Percentiles rank a stretch among this genome's conserved stretches.
These are phyloP conservation scores for Arbacia lixula DNA, from an alignment of 53 echinoderm and acorn worm species.

Conservation along the genomic window DNA sequence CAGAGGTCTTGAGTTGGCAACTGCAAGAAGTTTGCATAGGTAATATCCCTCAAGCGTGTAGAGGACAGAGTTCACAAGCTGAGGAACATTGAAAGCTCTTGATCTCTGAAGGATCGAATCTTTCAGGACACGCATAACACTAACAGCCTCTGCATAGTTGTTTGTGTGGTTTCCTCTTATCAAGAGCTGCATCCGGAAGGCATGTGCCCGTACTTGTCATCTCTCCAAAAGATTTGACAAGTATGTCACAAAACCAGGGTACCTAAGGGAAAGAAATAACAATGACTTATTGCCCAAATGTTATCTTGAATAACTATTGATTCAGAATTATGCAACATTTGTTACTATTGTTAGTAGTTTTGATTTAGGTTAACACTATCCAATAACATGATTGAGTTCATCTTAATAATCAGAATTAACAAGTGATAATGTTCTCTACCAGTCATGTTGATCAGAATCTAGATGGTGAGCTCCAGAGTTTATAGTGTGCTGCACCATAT, in stretches of 20 bases:
- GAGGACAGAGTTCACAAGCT: conserved; percentile 41
- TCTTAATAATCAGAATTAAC: no score
- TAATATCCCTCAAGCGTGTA: conserved; percentile 28
- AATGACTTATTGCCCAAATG: no score
- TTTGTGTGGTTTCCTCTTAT: conserved; percentile 54
- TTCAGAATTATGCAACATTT: no score
- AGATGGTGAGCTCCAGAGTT: no score
- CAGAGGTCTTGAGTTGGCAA: conserved; percentile 9
- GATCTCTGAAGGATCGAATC: conserved; percentile 50
- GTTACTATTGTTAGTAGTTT: no score
- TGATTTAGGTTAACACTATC: not conserved
- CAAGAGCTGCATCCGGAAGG: conserved; percentile 31
- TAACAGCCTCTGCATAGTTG: conserved; percentile 53
- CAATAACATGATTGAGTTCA: not conserved
- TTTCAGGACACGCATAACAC: conserved; percentile 43
- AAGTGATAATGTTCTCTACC: no score
- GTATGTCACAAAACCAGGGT: conserved; percentile 40
- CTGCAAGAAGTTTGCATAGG: conserved; percentile 35
- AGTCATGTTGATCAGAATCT: no score
- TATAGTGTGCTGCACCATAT: no score
- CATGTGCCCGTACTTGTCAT: conserved; percentile 52
- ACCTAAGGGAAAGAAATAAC: conserved; percentile 5
- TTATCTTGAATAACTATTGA: no score
- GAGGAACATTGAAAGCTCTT: conserved; percentile 58
- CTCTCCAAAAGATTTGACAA: conserved; percentile 30